Conservation (phyloP, 2,113 vertebrate species). For the Macrotis lagotis region DNA sequence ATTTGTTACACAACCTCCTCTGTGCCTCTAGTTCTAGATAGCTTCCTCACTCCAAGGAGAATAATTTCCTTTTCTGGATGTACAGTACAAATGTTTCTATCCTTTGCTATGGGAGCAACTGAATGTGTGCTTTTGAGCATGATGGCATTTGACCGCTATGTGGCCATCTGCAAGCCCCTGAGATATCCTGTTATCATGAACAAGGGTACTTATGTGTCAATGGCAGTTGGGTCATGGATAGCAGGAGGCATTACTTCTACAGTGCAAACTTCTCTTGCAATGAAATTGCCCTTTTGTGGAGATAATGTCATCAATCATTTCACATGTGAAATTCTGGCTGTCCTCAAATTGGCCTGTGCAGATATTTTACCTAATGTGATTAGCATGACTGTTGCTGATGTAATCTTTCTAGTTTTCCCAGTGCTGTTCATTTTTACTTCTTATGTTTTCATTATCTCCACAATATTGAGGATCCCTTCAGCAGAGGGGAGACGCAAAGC, state of each 20-base stretch:
- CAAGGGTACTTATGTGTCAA: conserved; percentile 50
- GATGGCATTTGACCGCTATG: conserved; percentile 17
- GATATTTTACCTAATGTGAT: conserved; percentile 30
- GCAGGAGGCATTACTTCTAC: conserved; percentile 59
- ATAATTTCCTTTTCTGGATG: conserved; percentile 18
- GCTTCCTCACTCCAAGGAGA: not conserved
- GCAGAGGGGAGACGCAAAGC: conserved; percentile 53
- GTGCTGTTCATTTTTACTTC: conserved; percentile 65
- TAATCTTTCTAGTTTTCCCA: conserved; percentile 54
- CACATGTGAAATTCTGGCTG: conserved; percentile 16
- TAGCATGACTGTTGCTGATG: conserved; percentile 56
- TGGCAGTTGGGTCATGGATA: conserved; percentile 61
- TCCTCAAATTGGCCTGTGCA: conserved; percentile 27
- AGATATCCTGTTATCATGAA: conserved; percentile 50
- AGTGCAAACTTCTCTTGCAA: conserved; percentile 67
- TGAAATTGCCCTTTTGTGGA: conserved; percentile 65
- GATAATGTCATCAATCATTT: conserved; percentile 44
- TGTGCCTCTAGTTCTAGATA: not conserved
- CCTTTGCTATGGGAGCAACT: conserved; percentile 13
- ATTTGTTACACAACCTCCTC: conserved; percentile 30
- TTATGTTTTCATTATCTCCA: conserved; percentile 54
- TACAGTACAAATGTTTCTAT: conserved; percentile 9
- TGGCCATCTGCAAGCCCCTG: conserved; percentile 34
- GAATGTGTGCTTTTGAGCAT: conserved; percentile 20
- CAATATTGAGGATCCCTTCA: conserved; percentile 56